A percentile compares a stretch with the other conserved stretches of the same genome.
These are phyloP conservation scores for Melanchra persicariae DNA, from an alignment of 2,888 invertebrate genomes.

Conservation along the genomic window DNA sequence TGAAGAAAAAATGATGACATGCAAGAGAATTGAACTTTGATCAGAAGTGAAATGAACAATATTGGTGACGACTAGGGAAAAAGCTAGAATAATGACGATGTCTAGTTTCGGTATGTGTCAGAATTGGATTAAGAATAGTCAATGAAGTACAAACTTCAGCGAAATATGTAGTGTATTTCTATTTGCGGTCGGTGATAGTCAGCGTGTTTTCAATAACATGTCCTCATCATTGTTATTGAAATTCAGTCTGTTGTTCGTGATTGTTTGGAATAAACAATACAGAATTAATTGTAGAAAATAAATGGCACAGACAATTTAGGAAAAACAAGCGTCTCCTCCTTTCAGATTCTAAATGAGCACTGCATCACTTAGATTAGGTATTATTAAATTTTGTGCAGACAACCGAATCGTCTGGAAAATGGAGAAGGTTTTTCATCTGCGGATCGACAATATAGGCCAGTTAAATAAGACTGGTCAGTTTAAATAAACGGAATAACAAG, in stretches of 20 bases:
- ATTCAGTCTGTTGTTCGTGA: background rate
- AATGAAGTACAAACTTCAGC: background rate
- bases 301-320: too few species aligned
- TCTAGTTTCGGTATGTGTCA: background rate
- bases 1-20: background rate
- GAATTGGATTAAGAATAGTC: background rate
- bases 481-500: too few species aligned
- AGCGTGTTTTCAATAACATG: slow-evolving; percentile 1
- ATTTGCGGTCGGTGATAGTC: background rate
- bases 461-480: too few species aligned
- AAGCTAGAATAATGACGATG: background rate
- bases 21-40: background rate
- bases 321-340: too few species aligned
- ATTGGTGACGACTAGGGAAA: background rate
- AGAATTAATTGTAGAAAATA: too few species aligned
- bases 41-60: background rate
- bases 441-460: too few species aligned
- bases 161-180: background rate
- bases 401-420: too few species aligned
- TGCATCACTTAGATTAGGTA: too few species aligned
- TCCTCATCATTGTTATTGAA: background rate
- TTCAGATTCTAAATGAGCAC: too few species aligned
- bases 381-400: too few species aligned
- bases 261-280: background rate
- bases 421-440: too few species aligned